Percentiles rank a stretch among this genome's conserved stretches.
Evolutionary conservation across 1,140 invertebrate species (phyloP).

Genomic region (Bombus impatiens): DNA sequence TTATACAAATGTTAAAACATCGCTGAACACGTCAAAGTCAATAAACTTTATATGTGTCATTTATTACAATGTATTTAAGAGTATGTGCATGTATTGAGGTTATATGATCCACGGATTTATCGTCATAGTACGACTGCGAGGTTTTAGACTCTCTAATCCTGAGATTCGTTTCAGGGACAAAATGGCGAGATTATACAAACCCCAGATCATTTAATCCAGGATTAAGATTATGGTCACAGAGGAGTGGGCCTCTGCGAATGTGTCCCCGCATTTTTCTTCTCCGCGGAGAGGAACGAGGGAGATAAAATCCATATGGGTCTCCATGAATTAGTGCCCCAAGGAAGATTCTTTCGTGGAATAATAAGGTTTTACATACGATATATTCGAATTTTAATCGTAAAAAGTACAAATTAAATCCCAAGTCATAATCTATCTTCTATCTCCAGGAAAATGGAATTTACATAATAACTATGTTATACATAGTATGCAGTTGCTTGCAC

Average conservation of each 20-base stretch:
- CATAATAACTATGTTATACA: neutral
- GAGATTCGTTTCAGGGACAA: constrained; percentile 63
- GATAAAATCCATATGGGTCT: constrained; percentile 46
- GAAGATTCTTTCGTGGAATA: constrained; percentile 4
- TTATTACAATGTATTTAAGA: constrained; percentile 54
- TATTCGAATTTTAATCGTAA: constrained; percentile 2
- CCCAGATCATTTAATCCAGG: constrained; percentile 66
- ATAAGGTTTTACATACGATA: neutral
- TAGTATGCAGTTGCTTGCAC: neutral
- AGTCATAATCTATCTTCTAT: neutral
- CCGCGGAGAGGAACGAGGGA: neutral
- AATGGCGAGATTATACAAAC: constrained; percentile 69
- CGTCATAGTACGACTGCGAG: constrained; percentile 49
- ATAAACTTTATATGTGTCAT: constrained; percentile 49
- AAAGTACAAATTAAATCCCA: neutral
- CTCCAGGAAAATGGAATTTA: neutral
- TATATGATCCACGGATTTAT: constrained; percentile 66
- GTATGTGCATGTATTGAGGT: constrained; percentile 45
- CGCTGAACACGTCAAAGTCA: neutral
- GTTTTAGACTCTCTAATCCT: constrained; percentile 66
- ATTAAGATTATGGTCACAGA: constrained; percentile 68
- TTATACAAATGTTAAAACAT: neutral
- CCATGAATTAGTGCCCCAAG: constrained; percentile 9
- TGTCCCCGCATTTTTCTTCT: constrained; percentile 58
- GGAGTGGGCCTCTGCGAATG: constrained; percentile 37